Conservation (phyloP, 2,113 vertebrate species). For the Hemiscyllium ocellatum region DNA sequence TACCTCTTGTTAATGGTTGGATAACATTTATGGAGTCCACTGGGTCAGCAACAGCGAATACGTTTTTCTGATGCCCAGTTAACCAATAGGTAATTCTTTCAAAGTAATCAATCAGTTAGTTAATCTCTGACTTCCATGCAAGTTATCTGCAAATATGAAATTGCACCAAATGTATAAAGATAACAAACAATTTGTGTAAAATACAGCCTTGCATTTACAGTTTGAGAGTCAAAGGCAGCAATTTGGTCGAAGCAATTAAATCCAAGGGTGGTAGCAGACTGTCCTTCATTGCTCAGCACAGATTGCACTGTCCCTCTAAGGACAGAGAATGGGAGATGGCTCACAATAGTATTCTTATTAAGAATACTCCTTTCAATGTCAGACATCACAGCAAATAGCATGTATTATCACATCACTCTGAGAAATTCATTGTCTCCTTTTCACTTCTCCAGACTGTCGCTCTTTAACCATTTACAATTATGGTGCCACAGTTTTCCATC, state of each 20-base stretch:
- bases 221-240: neutral
- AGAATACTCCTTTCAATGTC: neutral
- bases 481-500: neutral
- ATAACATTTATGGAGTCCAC: neutral
- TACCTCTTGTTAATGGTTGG: no score
- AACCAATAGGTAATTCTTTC: neutral
- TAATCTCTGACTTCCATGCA: neutral
- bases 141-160: neutral
- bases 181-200: neutral
- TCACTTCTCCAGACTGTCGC: neutral
- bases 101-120: neutral
- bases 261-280: neutral
- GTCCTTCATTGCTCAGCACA: neutral
- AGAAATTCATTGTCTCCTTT: neutral
- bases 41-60: neutral
- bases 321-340: neutral
- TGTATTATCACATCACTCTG: neutral
- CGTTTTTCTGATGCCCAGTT: neutral
- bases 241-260: neutral
- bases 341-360: neutral
- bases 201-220: neutral
- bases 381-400: neutral
- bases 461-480: neutral
- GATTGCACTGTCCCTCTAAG: neutral
- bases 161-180: neutral